Conservation (phyloP, 2,797 vertebrate genomes). For the Crenichthys baileyi region DNA sequence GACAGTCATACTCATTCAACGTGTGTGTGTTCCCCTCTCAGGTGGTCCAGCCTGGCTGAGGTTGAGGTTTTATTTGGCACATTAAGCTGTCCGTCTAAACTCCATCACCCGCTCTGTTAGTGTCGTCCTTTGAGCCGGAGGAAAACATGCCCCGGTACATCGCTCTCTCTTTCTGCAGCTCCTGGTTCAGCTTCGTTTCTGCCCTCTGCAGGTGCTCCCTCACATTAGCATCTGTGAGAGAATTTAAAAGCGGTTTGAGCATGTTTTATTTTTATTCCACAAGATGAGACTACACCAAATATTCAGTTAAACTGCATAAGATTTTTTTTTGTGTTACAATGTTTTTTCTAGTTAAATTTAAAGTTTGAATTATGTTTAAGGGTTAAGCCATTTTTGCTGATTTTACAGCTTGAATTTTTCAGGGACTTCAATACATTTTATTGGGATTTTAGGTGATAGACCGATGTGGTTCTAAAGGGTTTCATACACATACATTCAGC, state of each 20-base stretch:
- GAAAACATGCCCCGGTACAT: constrained; percentile 90
- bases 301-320: no score
- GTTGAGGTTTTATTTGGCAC: constrained; percentile 36
- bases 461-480: no score
- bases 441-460: no score
- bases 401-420: no score
- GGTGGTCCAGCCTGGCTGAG: constrained; percentile 31
- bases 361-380: no score
- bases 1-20: background rate
- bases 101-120: constrained; percentile 52
- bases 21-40: constrained; percentile 24
- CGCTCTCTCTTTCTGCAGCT: constrained; percentile 85
- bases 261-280: background rate
- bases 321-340: no score
- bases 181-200: constrained; percentile 83
- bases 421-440: no score
- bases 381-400: no score
- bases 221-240: constrained; percentile 83
- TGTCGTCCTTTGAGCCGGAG: constrained; percentile 55
- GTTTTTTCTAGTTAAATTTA: no score
- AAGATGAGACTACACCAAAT: background rate
- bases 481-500: no score
- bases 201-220: constrained; percentile 85
- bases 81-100: constrained; percentile 26
- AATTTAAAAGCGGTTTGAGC: constrained; percentile 1